Evolutionary conservation across 2,888 invertebrate species (phyloP).

Genomic region (Melipona bicolor): DNA sequence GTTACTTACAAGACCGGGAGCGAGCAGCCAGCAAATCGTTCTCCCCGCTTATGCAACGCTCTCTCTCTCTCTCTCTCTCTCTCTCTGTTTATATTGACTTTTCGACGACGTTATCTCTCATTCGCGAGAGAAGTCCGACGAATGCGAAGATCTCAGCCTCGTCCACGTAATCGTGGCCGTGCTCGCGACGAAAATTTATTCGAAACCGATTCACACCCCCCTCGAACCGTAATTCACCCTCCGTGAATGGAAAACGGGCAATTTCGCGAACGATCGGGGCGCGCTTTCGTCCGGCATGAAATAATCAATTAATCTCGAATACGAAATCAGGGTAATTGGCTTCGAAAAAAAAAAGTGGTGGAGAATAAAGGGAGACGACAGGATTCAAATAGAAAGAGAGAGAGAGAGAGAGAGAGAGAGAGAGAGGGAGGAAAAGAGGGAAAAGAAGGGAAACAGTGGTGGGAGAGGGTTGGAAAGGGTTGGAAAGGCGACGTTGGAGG

Average conservation of each 20-base stretch:
- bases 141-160: conserved; percentile 1
- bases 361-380: not conserved
- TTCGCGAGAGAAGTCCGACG: not conserved
- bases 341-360: not conserved
- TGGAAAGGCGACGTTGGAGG: not conserved
- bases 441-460: too few relatives aligned
- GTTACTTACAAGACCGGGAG: not conserved
- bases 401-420: not conserved
- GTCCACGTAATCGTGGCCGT: not conserved
- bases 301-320: conserved; percentile 47
- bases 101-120: not conserved
- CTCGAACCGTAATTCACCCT: not conserved
- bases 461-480: not conserved
- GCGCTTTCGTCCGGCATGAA: not conserved
- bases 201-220: too few relatives aligned
- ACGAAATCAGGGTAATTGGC: conserved; percentile 52
- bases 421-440: too few relatives aligned
- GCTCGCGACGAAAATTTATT: too few relatives aligned
- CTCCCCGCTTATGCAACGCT: conserved; percentile 7
- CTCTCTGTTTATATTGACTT: not conserved
- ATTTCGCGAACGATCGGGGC: not conserved
- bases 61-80: too few relatives aligned
- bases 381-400: not conserved
- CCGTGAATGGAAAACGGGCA: not conserved
- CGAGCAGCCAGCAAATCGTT: too few relatives aligned